Base-by-base conservation (phyloP, 2,888 invertebrate species). In the Hemaris fuciformis region DNA sequence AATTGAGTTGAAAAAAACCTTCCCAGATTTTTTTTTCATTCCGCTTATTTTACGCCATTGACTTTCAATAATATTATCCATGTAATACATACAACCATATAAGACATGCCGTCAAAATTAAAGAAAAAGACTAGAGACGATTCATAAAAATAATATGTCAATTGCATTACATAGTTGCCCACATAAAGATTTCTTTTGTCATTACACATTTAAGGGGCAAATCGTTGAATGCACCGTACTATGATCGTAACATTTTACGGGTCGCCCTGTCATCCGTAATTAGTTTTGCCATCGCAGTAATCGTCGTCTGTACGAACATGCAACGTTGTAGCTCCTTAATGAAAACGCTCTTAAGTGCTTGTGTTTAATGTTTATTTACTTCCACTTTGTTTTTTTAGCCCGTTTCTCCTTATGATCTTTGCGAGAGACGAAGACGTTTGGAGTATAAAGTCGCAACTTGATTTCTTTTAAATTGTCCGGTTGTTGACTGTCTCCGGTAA, bases 301-400 rank as follows among this genome's bases (percentile, higher is more conserved):
- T 85, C 83, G 85, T 76, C 77, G 81, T 81, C 79, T 78, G 80
- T 83, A 84, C 80, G 79, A 87, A 84, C 87, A 89, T 89, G 87
- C 88, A 89, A 88, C 87, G 84, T 87, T 87, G 85, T 85, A 80
- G 76, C 79, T 78, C 78, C 81, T 81, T 89, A 90, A 91, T 90
- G 88, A 91, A 89, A 89, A 88, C 81, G 83, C 85, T 87, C 82
- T 83, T 83, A 87, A 90, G 88, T 86, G 83, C 83, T 83, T 67
- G 82, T 84, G 84, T 85, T 90, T 88, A 88, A 87, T 84, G 85
- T 88, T 87, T 88, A 89, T 85, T 88, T 84, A 85, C 85, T 85
- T 87, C 81, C 83, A 86, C 81, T 88, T 84, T 79, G 78, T 87
- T 88, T 88, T 85, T 85, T 89, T 81, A 84, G 71, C 77, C 77